Evolutionary conservation across 2,113 vertebrate species (phyloP), one percentile per base, ranked within the genome.

Genomic region (Ophthalmolycus amberensis): DNA sequence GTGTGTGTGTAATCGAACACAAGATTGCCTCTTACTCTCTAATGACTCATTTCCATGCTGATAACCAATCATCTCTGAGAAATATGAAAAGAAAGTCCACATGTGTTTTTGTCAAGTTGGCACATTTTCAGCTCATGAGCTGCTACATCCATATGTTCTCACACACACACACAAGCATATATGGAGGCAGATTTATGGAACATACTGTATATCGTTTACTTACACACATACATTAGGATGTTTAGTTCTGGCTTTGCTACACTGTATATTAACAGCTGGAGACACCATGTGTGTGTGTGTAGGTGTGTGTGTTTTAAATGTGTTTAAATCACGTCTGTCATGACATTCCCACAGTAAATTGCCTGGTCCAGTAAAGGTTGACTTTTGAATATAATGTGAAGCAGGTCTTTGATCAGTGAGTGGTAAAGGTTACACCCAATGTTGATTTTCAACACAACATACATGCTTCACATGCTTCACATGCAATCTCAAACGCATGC

Each of bases 1-100:
- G 38, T 84, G 4, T 56, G n/a, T 56, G 1, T 52, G 82, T 80
- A 78, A 85, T 82, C 20, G 29, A 86, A 90, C 62, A 74, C 29
- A 0, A 89, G 82, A 91, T 83, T 88, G 80, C 75, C 22, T 78
- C 34, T 79, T 80, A 62, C 85, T 79, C 76, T 79, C 72, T 62
- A 87, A 89, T 83, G 65, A 85, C 75, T 82, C 46, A 88, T 88
- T 88, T 87, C 56, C 46, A 83, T 85, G 71, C 71, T 54, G 69
- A 89, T 70, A 87, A 27, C 69, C 77, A 87, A 88, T 89, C 71
- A 82, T 75, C 70, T 83, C 75, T 7, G 50, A 70, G 60, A 81
- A 88, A 88, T 75, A 73, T 69, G 79, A 77, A 82, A 83, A 69
- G 37, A 86, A 85, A 86, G 37, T 65, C 60, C 42, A 77, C 77